These are phyloP conservation scores for Pachyuromys duprasi DNA, from an alignment of 2,797 vertebrate species.

Conservation along the genomic window DNA sequence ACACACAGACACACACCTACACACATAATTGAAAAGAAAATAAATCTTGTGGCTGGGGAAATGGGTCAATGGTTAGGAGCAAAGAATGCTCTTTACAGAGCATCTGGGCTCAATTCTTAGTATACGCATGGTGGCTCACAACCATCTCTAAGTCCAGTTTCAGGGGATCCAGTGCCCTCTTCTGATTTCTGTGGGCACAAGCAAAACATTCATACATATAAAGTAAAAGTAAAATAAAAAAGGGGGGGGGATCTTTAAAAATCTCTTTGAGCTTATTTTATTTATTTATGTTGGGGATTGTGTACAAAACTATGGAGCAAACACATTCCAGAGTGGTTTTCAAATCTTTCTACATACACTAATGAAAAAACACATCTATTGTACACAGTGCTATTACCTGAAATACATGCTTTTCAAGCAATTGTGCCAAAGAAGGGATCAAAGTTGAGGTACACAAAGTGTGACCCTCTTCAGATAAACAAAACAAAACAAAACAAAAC, in stretches of 20 bases:
- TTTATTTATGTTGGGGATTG: neutral
- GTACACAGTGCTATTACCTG: neutral
- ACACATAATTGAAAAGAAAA: neutral
- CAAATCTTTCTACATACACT: conserved; percentile 5
- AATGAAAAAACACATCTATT: neutral
- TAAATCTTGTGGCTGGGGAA: neutral
- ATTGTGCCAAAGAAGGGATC: neutral
- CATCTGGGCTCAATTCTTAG: neutral
- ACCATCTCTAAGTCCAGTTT: neutral
- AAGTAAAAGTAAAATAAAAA: neutral
- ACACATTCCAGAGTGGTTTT: neutral
- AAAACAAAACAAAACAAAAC: neutral
- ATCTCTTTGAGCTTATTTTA: neutral
- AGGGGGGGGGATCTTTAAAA: neutral
- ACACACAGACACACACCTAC: neutral
- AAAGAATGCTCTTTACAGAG: neutral
- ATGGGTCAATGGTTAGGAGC: neutral
- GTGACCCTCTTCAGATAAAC: neutral
- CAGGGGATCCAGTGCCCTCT: neutral
- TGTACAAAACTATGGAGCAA: conserved; percentile 17
- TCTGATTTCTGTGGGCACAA: neutral
- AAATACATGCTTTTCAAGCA: conserved; percentile 24
- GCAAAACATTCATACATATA: neutral
- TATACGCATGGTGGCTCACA: neutral
- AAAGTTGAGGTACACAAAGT: conserved; percentile 45